These are phyloP conservation scores for Xestia c-nigrum DNA, from an alignment of 2,888 invertebrate species.

Conservation along the genomic window DNA sequence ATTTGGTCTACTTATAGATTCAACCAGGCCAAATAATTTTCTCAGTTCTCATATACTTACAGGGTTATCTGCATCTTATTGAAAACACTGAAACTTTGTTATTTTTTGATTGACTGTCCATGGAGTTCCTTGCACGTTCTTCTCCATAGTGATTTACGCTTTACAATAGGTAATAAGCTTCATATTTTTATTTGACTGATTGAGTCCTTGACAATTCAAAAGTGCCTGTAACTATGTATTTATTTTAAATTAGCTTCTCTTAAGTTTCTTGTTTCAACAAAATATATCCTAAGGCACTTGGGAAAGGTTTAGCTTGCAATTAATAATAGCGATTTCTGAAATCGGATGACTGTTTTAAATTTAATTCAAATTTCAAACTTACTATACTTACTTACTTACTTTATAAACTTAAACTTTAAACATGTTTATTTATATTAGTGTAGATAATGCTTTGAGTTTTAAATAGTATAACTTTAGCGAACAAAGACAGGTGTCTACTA, in stretches of 20 bases:
- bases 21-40: not conserved
- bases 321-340: not conserved
- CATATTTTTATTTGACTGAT: not conserved
- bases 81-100: conserved; percentile 9
- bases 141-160: not conserved
- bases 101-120: not conserved
- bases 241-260: too few species aligned
- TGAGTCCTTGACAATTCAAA: not conserved
- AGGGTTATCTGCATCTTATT: not conserved
- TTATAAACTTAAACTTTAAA: too few species aligned
- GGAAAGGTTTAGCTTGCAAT: not conserved
- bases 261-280: not conserved
- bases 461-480: conserved; percentile 19
- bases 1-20: too few species aligned
- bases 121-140: not conserved
- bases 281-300: not conserved
- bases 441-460: not conserved
- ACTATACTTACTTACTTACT: too few species aligned
- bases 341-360: too few species aligned
- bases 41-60: not conserved
- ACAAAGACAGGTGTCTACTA: conserved; percentile 41
- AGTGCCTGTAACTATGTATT: too few species aligned
- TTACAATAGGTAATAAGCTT: not conserved
- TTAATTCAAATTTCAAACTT: too few species aligned
- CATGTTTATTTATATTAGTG: too few species aligned